Percentiles rank a stretch among this genome's conserved stretches.
Conservation (phyloP, 2,113 vertebrate genomes). For the Chloroceryle aenea region DNA sequence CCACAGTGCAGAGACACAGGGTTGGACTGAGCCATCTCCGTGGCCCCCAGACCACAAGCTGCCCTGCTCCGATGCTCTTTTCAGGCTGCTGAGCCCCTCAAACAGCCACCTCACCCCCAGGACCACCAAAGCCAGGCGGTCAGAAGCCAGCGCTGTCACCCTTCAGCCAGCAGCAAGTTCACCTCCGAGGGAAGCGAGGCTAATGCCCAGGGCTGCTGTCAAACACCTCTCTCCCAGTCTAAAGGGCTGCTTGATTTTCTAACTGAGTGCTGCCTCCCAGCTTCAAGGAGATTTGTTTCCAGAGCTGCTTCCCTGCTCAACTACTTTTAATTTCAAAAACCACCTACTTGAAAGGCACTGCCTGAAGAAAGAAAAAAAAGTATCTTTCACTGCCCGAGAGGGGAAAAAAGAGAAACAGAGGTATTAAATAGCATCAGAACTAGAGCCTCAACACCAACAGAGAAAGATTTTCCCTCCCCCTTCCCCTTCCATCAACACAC, state of each 20-base stretch:
- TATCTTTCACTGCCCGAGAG: neutral
- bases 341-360: neutral
- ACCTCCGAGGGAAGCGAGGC: neutral
- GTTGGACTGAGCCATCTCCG: accelerated
- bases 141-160: neutral
- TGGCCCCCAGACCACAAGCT: neutral
- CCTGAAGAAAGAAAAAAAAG: neutral
- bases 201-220: neutral
- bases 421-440: neutral
- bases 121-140: neutral
- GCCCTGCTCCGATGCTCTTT: neutral
- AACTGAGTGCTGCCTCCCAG: neutral
- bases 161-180: neutral
- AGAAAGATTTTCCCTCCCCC: neutral
- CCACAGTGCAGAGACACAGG: accelerated
- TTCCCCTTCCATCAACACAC: neutral
- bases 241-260: neutral
- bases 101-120: neutral
- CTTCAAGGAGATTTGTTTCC: neutral
- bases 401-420: neutral
- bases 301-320: neutral
- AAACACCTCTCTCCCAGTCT: neutral
- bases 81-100: neutral
- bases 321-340: neutral
- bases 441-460: neutral